Evolutionary conservation across 1,140 invertebrate species (phyloP), one percentile per base, ranked within the genome.

Genomic region (Drosophila orosa): DNA sequence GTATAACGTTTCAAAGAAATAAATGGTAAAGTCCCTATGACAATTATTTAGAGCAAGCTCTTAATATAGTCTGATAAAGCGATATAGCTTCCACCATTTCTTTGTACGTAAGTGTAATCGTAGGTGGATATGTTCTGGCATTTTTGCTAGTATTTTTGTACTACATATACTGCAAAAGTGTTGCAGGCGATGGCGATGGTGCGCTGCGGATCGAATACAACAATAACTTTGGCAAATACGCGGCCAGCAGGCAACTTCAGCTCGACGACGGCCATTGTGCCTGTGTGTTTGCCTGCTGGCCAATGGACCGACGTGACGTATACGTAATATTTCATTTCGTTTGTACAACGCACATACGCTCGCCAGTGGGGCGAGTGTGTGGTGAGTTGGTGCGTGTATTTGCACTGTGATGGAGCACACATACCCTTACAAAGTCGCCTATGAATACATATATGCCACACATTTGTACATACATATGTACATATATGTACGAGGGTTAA

Each of bases 311-410:
- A 68, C 57, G 67, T 89, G 84, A 77, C 83, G 83, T 87, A 84
- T 80, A 87, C 83, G 80, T 80, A 80, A 87, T 87, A 87, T 87
- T 89, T 87, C 84, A 87, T 87, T 87, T 86, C 78, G 78, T 82
- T 82, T 86, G 74, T 45, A 66, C 80, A 69, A 83, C 78, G 55
- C 73, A 57, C 57, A 59, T 45, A 68, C 71, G 45, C 37, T 44
- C 39, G 12, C 27, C 10, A 17, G 12, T 45, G 35, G 59, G 25
- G 12, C 39, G 56, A 24, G 45, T 17, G n/a, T 48, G 24, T 9
- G 10, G 62, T n/a, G 39, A 39, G 65, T 42, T 29, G 25, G 39
- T 66, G 39, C 52, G 52, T 77, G 73, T 71, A 39, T 78, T 69
- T 77, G 55, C 73, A 59, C 19, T 40, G 27, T 35, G 42, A 29